Evolutionary conservation across 2,797 vertebrate genomes (phyloP), one percentile per base, ranked within the genome.

Genomic region (Sebastes diploproa): DNA sequence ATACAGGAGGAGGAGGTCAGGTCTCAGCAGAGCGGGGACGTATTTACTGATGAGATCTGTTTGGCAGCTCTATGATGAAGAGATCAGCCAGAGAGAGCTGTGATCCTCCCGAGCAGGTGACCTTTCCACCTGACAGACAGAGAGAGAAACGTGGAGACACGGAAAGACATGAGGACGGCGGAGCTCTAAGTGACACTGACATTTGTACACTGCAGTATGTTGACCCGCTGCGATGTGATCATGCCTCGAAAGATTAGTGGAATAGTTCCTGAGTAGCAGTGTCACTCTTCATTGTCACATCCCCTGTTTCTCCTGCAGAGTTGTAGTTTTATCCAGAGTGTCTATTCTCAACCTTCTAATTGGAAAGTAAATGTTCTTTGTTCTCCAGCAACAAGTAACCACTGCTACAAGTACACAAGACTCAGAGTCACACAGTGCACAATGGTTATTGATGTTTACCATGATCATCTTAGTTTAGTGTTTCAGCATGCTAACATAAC

Each of bases 91-190:
- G 25, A 54, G 75, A 73, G 75, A 59, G 38, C 75, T 7, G 25
- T 2, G 68, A 80, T 85, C 78, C 80, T 91, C 52, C 82, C 55
- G 91, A 95, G 93, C 93, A 92, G 92, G 79, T 94, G 95, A 96
- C 95, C 95, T 96, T 96, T 96, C 81, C 81, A 84, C 85, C 81
- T 29, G 50, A 82, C 12, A 4, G 68, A 76, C 71, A 2, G n/a
- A 5, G 50, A n/a, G 46, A n/a, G 54, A 30, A 63, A 78, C 50
- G 25, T 20, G 38, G 38, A 23, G 54, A 30, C 67, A 80, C 55
- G 25, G 70, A 67, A 7, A 67, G 64, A 84, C 66, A 4, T 1
- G 69, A 62, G 80, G 72, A 69, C 6, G 14, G 16, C n/a, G 12
- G 12, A 20, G 63, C 75, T 78, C 18, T 9, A 63, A 75, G 76